Evolutionary conservation across 1,140 invertebrate genomes (phyloP).

Genomic region (Sminthurinus signatus): DNA sequence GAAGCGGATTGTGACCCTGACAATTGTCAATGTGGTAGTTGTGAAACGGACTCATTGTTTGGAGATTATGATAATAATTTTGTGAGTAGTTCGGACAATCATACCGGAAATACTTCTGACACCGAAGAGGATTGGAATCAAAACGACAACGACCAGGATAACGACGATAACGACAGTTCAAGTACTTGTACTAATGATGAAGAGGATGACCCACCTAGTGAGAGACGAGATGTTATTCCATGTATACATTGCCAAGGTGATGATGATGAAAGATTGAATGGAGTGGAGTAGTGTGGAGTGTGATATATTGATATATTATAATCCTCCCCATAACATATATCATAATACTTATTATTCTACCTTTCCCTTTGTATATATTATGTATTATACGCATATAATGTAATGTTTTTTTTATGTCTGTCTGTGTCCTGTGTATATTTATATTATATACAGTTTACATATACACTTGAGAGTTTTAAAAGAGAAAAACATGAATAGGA

Average conservation of each 20-base stretch:
- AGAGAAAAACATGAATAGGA: too few species aligned
- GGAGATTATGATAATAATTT: constrained; percentile 5
- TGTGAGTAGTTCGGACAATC: constrained; percentile 2
- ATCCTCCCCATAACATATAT: too few species aligned
- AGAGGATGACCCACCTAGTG: neutral
- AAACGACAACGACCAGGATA: neutral
- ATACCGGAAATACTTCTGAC: constrained; percentile 1
- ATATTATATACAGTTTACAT: too few species aligned
- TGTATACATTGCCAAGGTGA: constrained; percentile 18
- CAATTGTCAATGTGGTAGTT: neutral
- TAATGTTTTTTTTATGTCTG: too few species aligned
- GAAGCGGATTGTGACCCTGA: constrained; percentile 7
- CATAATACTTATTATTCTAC: too few species aligned
- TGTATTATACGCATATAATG: too few species aligned
- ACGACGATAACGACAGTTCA: constrained; percentile 2
- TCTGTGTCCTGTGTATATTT: too few species aligned
- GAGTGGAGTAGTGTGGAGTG: too few species aligned
- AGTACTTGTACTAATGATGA: constrained; percentile 6
- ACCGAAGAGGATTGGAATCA: constrained; percentile 11
- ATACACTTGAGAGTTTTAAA: too few species aligned
- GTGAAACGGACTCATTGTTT: constrained; percentile 6
- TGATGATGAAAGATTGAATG: constrained; percentile 6
- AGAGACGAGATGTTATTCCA: constrained; percentile 3
- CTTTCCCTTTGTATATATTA: too few species aligned
- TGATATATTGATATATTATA: too few species aligned